phyloP scores from a whole-genome alignment of 2,797 vertebrate genomes.

The Neosalanx taihuensis region DNA sequence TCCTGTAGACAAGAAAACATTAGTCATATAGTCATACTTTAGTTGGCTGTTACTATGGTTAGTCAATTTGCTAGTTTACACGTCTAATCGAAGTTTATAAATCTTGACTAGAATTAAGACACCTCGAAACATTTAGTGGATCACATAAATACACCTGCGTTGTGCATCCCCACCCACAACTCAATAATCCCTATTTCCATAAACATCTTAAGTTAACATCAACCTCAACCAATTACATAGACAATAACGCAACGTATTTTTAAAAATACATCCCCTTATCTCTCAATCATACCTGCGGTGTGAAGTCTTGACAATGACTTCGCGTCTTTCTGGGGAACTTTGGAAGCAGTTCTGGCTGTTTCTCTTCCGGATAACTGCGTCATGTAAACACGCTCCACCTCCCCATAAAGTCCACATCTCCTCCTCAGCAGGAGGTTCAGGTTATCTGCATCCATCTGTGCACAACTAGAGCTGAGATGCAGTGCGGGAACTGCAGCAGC shows the following conservation, averaged over 20 bases:
- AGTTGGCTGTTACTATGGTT: too few relatives aligned
- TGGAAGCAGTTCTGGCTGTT: conserved; percentile 6
- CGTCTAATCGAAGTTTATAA: too few relatives aligned
- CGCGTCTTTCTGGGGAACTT: not conserved
- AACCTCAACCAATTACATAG: too few relatives aligned
- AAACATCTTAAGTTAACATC: not conserved
- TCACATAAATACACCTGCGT: not conserved
- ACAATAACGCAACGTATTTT: not conserved
- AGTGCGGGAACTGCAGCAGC: not conserved
- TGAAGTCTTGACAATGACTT: not conserved
- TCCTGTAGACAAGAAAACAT: conserved; percentile 21
- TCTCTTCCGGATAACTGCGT: conserved; percentile 49
- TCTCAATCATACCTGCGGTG: not conserved
- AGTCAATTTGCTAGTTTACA: too few relatives aligned
- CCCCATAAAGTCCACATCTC: not conserved
- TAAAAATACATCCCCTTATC: not conserved
- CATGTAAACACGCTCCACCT: conserved; percentile 37
- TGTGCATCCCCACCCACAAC: not conserved
- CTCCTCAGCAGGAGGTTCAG: not conserved
- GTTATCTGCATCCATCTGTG: not conserved
- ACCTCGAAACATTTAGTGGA: not conserved
- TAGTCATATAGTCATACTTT: too few relatives aligned
- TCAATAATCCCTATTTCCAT: not conserved
- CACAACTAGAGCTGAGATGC: not conserved
- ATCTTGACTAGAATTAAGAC: too few relatives aligned